Evolutionary conservation across 2,888 invertebrate genomes (phyloP).

Genomic region (Physocephala rufipes): DNA sequence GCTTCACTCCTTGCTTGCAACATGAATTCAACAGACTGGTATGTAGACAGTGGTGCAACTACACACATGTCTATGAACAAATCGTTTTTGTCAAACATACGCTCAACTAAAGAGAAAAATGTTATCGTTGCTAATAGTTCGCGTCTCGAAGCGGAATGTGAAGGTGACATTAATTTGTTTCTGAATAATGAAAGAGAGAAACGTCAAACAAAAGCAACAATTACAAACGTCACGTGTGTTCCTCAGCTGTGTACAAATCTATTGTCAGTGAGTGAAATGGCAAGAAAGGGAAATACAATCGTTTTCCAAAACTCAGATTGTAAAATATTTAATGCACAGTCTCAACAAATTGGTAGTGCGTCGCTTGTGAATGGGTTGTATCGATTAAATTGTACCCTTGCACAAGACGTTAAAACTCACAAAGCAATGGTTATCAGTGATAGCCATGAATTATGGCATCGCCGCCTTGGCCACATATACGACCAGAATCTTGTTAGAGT

Average conservation of each 20-base stretch:
- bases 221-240: constrained; percentile 16
- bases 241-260: constrained; percentile 18
- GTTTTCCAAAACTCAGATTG: neutral
- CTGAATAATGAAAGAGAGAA: neutral
- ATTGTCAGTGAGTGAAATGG: neutral
- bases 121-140: constrained; percentile 22
- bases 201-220: neutral
- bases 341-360: neutral
- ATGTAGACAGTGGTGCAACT: constrained; percentile 1
- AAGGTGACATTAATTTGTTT: neutral
- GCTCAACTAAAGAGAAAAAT: constrained; percentile 10
- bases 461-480: constrained; percentile 12
- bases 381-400: neutral
- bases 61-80: constrained; percentile 9
- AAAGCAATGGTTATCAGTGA: neutral
- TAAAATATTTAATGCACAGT: neutral
- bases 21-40: constrained; percentile 3
- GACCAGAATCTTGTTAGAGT: neutral
- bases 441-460: constrained; percentile 5
- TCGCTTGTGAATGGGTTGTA: neutral
- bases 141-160: constrained; percentile 2
- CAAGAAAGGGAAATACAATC: neutral
- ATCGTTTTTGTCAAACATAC: constrained; percentile 10
- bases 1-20: neutral
- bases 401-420: neutral